Conservation (phyloP, 2,888 invertebrate species). For the Leuctra nigra region DNA sequence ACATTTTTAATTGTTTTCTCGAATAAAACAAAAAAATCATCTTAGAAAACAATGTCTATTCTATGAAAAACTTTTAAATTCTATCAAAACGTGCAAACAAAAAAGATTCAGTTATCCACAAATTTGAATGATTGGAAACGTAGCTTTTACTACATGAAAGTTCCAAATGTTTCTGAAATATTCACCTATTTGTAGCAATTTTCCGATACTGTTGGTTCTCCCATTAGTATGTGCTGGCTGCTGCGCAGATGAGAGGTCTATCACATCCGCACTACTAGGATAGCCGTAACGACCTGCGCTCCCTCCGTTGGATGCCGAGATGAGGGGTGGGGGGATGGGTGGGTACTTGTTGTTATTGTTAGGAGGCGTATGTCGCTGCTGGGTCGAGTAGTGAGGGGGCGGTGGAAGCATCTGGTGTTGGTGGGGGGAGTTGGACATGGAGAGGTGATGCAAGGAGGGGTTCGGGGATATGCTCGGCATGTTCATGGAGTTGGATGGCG, state of each 20-base stretch:
- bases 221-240: slow-evolving; percentile 36
- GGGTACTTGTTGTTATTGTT: slow-evolving; percentile 35
- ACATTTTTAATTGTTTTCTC: no score
- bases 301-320: slow-evolving; percentile 45
- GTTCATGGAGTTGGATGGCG: slow-evolving; percentile 19
- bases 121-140: no score
- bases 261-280: slow-evolving; percentile 40
- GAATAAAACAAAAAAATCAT: no score
- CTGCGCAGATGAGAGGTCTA: slow-evolving; percentile 48
- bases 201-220: slow-evolving; percentile 34
- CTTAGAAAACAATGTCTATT: no score
- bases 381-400: slow-evolving; percentile 19
- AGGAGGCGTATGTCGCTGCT: slow-evolving; percentile 25
- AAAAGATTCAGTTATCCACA: no score
- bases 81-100: no score
- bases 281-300: background rate
- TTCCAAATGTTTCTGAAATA: background rate
- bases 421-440: slow-evolving; percentile 18
- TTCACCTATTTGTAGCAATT: slow-evolving; percentile 56
- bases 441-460: slow-evolving; percentile 25
- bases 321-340: slow-evolving; percentile 45
- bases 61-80: no score
- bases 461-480: slow-evolving; percentile 25
- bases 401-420: slow-evolving; percentile 29
- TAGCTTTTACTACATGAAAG: background rate